Base-by-base conservation (phyloP, 2,113 vertebrate species). In the Gallinago undulata region DNA sequence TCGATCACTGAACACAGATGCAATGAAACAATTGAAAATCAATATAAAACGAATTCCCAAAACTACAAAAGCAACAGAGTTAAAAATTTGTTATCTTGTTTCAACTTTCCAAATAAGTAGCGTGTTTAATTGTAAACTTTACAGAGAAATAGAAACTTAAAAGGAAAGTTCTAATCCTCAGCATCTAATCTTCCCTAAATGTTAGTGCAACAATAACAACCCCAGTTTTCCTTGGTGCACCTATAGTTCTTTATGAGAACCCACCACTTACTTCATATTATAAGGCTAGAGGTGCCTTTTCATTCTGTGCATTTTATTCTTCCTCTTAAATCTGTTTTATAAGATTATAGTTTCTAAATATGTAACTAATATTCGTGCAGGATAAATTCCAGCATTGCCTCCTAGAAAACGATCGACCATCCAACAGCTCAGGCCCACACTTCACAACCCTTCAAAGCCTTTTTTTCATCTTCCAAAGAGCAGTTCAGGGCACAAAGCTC, bases 331-430 rank as follows among this genome's bases (percentile, higher is more conserved):
- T 53, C 75, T 69, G 37, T 83, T 94, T 57, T 69, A 28, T 2
- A 91, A 73, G 77, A 83, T 88, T 89, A 85, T n/a, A 50, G 63
- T 69, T 95, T 83, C 90, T 88, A 87, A 83, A 83, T 77, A 80
- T 73, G 19, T 24, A 94, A 64, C 41, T 79, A 91, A 88, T 80
- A 91, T 85, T 85, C 47, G 67, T 17, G 31, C 30, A 82, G 45
- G 37, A 84, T 27, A 66, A 96, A 92, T 37, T 75, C 67, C 87
- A 89, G 47, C 37, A 51, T 7, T 84, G 62, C 50, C 10, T 3
- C 50, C 91, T 87, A 85, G 37, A 79, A 91, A 82, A 45, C 1
- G 0, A 80, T 14, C 0, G 1, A 60, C 30, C 11, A 31, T 12
- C n/a, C 64, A 92, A 56, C 51, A 90, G 73, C 60, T 77, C 70